phyloP scores from a whole-genome alignment of 2,113 vertebrate genomes.

The Furnarius figulus region DNA sequence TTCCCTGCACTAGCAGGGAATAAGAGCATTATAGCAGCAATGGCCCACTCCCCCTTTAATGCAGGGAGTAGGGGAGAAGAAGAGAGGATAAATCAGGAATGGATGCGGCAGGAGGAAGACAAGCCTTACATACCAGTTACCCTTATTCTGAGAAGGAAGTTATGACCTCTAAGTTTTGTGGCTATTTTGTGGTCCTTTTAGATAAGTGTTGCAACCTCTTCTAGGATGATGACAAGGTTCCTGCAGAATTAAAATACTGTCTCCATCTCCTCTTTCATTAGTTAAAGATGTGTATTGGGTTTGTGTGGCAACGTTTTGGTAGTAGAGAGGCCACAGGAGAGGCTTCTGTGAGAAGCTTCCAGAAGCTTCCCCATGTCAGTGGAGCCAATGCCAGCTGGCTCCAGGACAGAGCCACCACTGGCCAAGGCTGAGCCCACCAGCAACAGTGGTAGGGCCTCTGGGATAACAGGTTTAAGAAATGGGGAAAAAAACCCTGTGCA shows the following conservation, averaged over 20 bases:
- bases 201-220: constrained; percentile 20
- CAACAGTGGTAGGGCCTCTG: background rate
- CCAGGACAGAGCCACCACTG: background rate
- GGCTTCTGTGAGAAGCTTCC: background rate
- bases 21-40: constrained; percentile 4
- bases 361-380: background rate
- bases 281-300: background rate
- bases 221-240: background rate
- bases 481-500: background rate
- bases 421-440: background rate
- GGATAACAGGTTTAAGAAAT: background rate
- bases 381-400: background rate
- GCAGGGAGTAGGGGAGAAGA: background rate
- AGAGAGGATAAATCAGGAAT: background rate
- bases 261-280: background rate
- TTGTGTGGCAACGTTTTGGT: background rate
- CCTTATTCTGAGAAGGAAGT: constrained; percentile 4
- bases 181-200: constrained; percentile 6
- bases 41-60: background rate
- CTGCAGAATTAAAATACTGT: background rate
- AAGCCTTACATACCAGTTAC: background rate
- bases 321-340: background rate
- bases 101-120: background rate
- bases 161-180: background rate
- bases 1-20: background rate